Base-by-base conservation (phyloP, 2,113 vertebrate genomes). In the Romanogobio albipinnatus region DNA sequence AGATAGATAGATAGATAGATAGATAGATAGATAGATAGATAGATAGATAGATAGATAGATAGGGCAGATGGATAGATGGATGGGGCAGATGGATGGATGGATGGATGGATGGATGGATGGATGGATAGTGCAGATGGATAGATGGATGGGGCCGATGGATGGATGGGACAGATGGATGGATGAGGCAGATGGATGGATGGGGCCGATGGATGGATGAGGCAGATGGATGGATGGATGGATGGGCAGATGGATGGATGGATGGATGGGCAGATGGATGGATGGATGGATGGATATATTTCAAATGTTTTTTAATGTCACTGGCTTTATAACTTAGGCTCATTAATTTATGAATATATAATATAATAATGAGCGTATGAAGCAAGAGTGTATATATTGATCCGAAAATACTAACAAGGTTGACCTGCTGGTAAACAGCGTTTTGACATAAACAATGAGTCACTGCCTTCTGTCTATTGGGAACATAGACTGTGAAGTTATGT, bases 401-500 rank as follows among this genome's bases (percentile, higher is more conserved):
- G 11, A 73, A 7, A 45, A 24, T 24, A n/a, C 19, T 45, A 73
- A 43, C 2, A 73, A 71, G 43, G n/a, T n/a, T 26, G 71, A 47
- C 68, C 68, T n/a, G 29, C 64, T 68, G 64, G 22, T 73, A n/a
- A 75, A 75, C 22, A 1, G 24, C 45, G 15, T 76, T 56, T 29
- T 10, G 74, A 53, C 2, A 53, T 13, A 51, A 53, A 76, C 47
- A 53, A 26, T 15, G 51, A 36, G 43, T 51, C 26, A 53, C 10
- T 70, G 9, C 22, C 51, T 29, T 79, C 64, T n/a, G 53, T 24
- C 47, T 51, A 43, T 5, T 73, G 64, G 13, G 76, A 17, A 76
- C 81, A 78, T 81, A 85, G 85, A 86, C 62, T 84, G 47, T 9
- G 45, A 85, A 76, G 85, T 83, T 84, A 85, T 90, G 83, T 15